Conservation (phyloP, 2,113 vertebrate genomes). For the Calyptomena viridis region DNA sequence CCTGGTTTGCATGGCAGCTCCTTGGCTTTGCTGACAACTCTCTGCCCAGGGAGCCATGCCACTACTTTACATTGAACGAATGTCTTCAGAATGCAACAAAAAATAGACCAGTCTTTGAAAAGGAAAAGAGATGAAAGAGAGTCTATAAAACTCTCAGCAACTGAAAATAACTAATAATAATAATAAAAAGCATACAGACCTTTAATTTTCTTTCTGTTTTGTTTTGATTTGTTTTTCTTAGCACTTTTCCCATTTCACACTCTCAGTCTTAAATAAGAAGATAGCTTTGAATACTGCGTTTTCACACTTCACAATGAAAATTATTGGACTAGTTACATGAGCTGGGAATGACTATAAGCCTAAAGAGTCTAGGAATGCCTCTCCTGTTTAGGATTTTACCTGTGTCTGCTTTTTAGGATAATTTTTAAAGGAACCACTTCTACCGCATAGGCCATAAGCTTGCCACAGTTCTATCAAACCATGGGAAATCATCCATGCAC, state of each 20-base stretch:
- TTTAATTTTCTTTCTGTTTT: constrained; percentile 13
- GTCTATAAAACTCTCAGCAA: neutral
- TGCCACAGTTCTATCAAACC: neutral
- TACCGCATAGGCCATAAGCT: rapidly evolving
- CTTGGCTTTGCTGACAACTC: neutral
- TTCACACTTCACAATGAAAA: neutral
- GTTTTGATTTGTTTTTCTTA: neutral
- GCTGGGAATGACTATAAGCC: neutral
- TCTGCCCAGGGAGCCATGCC: neutral
- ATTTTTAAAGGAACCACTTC: neutral
- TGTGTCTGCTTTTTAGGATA: neutral
- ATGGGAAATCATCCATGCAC: neutral
- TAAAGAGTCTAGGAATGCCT: neutral
- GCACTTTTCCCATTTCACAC: neutral
- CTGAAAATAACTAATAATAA: neutral
- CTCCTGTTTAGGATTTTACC: neutral
- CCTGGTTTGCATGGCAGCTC: neutral
- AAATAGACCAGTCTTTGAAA: neutral
- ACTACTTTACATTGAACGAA: neutral
- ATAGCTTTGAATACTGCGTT: neutral
- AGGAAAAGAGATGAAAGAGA: neutral
- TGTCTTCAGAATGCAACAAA: neutral
- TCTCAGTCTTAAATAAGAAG: neutral
- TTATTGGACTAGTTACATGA: neutral
- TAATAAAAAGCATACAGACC: neutral